Percentiles rank a stretch among this genome's conserved stretches.
Evolutionary conservation across 1,140 invertebrate genomes (phyloP).

Genomic region (Hormaphis cornu): DNA sequence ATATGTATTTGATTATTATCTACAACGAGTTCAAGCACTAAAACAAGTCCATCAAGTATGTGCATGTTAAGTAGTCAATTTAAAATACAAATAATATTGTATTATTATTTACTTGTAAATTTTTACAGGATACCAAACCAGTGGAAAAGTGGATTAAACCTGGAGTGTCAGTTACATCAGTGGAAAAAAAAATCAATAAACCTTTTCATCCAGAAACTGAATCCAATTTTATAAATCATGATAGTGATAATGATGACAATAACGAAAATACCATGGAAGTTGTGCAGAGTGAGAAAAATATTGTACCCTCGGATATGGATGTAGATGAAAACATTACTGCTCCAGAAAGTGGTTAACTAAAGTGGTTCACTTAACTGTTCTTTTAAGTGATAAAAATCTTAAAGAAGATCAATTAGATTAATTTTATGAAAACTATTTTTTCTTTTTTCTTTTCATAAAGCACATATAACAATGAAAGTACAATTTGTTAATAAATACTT

Average conservation of each 20-base stretch:
- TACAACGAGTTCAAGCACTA: constrained; percentile 59
- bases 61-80: background rate
- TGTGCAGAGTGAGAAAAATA: too few relatives aligned
- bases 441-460: too few relatives aligned
- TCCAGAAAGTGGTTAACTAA: too few relatives aligned
- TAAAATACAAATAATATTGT: background rate
- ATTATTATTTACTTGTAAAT: background rate
- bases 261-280: background rate
- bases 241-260: constrained; percentile 32
- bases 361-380: too few relatives aligned
- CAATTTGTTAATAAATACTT: too few relatives aligned
- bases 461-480: too few relatives aligned
- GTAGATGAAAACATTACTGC: too few relatives aligned
- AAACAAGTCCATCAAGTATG: constrained; percentile 41
- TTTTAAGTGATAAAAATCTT: too few relatives aligned
- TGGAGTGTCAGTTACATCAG: constrained; percentile 40
- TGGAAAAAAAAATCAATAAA: constrained; percentile 41
- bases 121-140: background rate
- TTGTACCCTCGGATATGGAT: too few relatives aligned
- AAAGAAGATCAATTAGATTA: too few relatives aligned
- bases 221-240: constrained; percentile 43
- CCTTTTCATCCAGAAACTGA: constrained; percentile 44
- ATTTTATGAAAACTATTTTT: too few relatives aligned
- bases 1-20: constrained; percentile 85
- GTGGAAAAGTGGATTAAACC: constrained; percentile 46